Evolutionary conservation across 2,888 invertebrate genomes (phyloP), one percentile per base, ranked within the genome.

Genomic region (Macrophya alboannulata): DNA sequence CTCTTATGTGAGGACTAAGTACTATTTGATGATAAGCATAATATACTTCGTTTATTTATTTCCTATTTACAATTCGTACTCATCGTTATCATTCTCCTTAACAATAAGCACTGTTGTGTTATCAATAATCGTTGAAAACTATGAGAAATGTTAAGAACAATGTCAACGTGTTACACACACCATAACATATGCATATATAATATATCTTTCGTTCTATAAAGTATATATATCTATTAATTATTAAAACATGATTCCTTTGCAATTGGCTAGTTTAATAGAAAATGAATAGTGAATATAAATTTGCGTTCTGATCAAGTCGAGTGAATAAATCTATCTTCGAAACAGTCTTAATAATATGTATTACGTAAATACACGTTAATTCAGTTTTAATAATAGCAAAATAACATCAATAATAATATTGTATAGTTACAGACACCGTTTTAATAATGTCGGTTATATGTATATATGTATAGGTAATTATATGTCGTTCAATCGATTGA

Each of bases 11-110:
- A 82, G 65, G 51, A 82, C 68, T 68, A 71, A 68, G 71, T 83
- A 83, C 68, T 68, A 68, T 83, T 68, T n/a, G 48, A 83, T 45
- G 83, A 68, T 83, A 68, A 65, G 48, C 25, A 48, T 62, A 62
- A 55, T 74, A 45, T 74, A 77, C 48, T 40, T 81, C n/a, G 17
- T 83, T 83, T 62, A 83, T 45, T 83, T 48, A 51, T 83, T 83
- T n/a, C n/a, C 62, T 83, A 83, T 83, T 83, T 83, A 83, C 83
- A 83, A 83, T 83, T 68, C 55, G 79, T 79, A 79, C 37, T 79
- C 62, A 81, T 59, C 59, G 79, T 59, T 40, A 43, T 31, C 43
- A 43, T 79, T 79, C 15, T 59, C 21, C 21, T 59, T 10, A 79
- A 79, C 48, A 12, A 68, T 31, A 2, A 68, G 5, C 10, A 74